Evolutionary conservation across 2,888 invertebrate species (phyloP).

Genomic region (Tetragnatha montana): DNA sequence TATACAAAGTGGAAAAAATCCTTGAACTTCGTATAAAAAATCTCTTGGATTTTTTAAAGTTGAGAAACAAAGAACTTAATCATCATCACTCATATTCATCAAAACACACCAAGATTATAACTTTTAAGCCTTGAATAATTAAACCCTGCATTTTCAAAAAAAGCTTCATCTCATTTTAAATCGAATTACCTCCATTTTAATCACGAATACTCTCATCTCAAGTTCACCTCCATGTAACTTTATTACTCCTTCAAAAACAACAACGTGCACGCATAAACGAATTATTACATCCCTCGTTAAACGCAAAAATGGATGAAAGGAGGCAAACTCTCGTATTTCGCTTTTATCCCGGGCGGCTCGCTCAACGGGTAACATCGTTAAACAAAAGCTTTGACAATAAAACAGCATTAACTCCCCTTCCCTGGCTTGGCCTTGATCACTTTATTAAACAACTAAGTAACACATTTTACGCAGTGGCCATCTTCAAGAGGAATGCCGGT

Average conservation of each 20-base stretch:
- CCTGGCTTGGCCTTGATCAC: not conserved
- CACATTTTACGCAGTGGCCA: not conserved
- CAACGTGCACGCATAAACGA: not conserved
- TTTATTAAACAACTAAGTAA: constrained; percentile 1
- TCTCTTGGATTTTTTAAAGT: too few relatives aligned
- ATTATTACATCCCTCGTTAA: not conserved
- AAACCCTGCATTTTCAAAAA: too few relatives aligned
- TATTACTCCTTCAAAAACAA: too few relatives aligned
- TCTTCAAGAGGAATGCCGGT: not conserved
- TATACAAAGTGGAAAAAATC: too few relatives aligned
- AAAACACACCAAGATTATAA: too few relatives aligned
- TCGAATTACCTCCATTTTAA: too few relatives aligned
- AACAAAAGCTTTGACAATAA: not conserved
- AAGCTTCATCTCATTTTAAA: too few relatives aligned
- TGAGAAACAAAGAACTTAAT: too few relatives aligned
- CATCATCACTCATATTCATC: too few relatives aligned
- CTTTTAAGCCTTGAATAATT: too few relatives aligned
- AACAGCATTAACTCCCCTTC: not conserved
- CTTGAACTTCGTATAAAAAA: too few relatives aligned
- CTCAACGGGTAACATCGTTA: not conserved
- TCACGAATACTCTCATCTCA: not conserved
- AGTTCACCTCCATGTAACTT: not conserved
- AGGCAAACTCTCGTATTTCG: not conserved
- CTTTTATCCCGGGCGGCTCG: not conserved
- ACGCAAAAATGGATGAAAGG: not conserved